Conservation (phyloP, 2,888 invertebrate genomes). For the Camptogramma bilineatum region DNA sequence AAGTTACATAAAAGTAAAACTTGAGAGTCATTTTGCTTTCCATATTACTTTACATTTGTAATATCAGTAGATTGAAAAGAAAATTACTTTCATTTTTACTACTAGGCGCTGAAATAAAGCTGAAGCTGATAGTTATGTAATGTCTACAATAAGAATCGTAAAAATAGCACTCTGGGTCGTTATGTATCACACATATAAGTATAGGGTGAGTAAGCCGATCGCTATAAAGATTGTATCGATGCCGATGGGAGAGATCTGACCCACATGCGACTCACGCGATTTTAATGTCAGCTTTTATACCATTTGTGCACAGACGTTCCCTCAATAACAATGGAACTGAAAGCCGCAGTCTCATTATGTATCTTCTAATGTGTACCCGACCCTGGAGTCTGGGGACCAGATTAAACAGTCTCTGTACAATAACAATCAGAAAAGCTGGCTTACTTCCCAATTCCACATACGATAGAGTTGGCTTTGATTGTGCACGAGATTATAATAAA, state of each 20-base stretch:
- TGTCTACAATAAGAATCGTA: constrained; percentile 6
- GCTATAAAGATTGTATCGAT: constrained; percentile 32
- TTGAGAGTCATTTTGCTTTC: constrained; percentile 4
- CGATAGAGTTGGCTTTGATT: background rate
- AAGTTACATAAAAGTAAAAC: constrained; percentile 2
- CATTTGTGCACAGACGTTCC: constrained; percentile 32
- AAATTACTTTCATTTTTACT: constrained; percentile 2
- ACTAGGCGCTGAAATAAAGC: background rate
- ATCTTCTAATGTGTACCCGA: constrained; percentile 43
- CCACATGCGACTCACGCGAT: constrained; percentile 33
- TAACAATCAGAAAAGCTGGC: constrained; percentile 23
- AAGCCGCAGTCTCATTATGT: constrained; percentile 37
- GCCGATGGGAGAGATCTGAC: constrained; percentile 34
- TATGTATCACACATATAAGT: constrained; percentile 12
- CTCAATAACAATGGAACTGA: constrained; percentile 39
- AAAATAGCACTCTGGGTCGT: constrained; percentile 15
- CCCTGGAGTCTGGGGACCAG: constrained; percentile 52
- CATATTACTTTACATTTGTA: background rate
- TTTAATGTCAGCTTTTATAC: constrained; percentile 34
- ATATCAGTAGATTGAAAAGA: background rate
- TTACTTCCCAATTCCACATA: constrained; percentile 8
- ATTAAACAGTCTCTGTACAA: constrained; percentile 54
- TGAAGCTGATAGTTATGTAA: background rate
- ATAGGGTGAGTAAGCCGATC: constrained; percentile 20
- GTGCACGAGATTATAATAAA: background rate